These are phyloP conservation scores for Varanus komodoensis DNA, from an alignment of 2,113 vertebrate species.

Conservation along the genomic window DNA sequence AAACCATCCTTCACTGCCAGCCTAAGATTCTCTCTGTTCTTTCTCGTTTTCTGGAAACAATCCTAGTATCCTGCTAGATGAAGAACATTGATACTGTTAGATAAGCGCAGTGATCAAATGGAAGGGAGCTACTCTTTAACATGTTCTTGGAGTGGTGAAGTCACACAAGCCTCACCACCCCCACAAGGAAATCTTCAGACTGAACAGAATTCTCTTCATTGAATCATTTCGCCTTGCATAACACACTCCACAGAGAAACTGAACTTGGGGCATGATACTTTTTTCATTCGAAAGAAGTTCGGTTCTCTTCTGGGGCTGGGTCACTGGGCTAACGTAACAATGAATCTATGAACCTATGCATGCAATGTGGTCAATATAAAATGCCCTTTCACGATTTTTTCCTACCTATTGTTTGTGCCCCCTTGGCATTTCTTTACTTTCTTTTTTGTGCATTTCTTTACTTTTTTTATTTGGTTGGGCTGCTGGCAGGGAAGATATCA, in stretches of 20 bases:
- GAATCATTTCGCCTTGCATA: not conserved
- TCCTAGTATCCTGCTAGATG: not conserved
- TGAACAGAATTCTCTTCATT: not conserved
- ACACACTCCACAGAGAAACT: not conserved
- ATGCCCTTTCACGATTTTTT: no score
- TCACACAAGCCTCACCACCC: not conserved
- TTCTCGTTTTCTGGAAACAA: not conserved
- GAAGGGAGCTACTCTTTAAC: not conserved
- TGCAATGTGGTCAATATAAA: no score
- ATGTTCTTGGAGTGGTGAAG: rapidly evolving
- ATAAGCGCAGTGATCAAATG: not conserved
- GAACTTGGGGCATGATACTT: no score
- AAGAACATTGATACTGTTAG: not conserved
- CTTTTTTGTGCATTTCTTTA: not conserved
- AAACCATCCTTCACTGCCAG: slow-evolving; percentile 4
- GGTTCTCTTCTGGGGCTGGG: not conserved
- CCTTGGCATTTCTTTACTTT: not conserved
- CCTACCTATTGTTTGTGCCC: not conserved
- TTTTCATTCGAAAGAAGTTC: not conserved
- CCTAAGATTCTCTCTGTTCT: not conserved
- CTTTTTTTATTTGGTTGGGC: not conserved
- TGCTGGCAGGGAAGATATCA: not conserved
- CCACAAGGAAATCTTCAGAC: rapidly evolving
- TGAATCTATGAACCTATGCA: not conserved
- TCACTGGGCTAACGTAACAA: not conserved